Percentiles rank a stretch among this genome's conserved stretches.
Evolutionary conservation across 2,113 vertebrate species (phyloP).

Genomic region (Phalacrocorax carbo): DNA sequence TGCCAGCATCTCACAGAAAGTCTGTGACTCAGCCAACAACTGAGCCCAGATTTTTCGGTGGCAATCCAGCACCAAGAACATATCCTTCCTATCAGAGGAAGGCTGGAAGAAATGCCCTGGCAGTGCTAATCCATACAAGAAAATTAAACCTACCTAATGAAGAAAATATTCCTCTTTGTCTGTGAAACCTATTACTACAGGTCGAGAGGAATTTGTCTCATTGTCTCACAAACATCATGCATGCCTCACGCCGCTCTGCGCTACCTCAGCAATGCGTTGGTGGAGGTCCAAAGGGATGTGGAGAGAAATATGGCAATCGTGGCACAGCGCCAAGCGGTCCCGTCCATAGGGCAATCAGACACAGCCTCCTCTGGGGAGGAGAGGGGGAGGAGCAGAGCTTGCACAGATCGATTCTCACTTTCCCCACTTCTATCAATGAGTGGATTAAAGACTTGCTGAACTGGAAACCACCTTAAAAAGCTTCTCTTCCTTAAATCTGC

Average conservation of each 20-base stretch:
- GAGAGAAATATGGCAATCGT: neutral
- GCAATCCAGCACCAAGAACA: neutral
- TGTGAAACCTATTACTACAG: neutral
- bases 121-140: neutral
- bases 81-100: neutral
- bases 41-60: neutral
- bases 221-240: neutral
- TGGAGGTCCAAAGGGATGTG: neutral
- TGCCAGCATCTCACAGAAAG: neutral
- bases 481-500: neutral
- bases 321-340: neutral
- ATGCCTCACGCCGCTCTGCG: fast-evolving
- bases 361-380: neutral
- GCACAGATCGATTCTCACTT: neutral
- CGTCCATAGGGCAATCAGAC: neutral
- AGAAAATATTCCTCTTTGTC: neutral
- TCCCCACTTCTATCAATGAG: neutral
- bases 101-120: neutral
- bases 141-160: neutral
- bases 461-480: neutral
- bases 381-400: neutral
- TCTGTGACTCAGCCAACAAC: neutral
- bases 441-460: neutral
- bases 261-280: neutral
- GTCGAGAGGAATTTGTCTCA: neutral